A percentile compares a stretch with the other conserved stretches of the same genome.
These are phyloP conservation scores for Malurus alboscapulatus DNA, from an alignment of 2,113 vertebrate genomes.

Conservation along the genomic window DNA sequence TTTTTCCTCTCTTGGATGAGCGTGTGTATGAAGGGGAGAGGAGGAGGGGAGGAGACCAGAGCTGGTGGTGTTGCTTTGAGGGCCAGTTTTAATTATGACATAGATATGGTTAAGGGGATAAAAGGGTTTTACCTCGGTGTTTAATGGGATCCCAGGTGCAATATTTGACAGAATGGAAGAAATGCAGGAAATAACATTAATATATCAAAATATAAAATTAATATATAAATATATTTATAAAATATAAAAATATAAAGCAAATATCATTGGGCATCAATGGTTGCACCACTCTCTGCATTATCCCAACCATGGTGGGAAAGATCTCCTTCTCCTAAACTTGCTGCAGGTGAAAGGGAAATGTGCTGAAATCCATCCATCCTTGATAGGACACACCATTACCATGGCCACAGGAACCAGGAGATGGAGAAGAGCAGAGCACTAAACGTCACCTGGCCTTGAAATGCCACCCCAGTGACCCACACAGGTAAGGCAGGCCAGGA, in stretches of 20 bases:
- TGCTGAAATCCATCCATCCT: rapidly evolving
- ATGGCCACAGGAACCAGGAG: neutral
- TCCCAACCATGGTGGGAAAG: rapidly evolving
- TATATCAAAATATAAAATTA: too few relatives aligned
- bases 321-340: neutral
- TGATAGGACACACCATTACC: neutral
- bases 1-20: neutral
- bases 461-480: rapidly evolving
- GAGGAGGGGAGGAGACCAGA: neutral
- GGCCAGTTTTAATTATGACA: too few relatives aligned
- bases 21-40: neutral
- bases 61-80: too few relatives aligned
- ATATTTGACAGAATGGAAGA: too few relatives aligned
- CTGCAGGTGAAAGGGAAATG: neutral
- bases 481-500: neutral
- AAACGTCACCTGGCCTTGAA: neutral
- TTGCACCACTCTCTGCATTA: rapidly evolving
- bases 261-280: too few relatives aligned
- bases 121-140: too few relatives aligned
- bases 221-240: too few relatives aligned
- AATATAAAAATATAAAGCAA: too few relatives aligned
- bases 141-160: too few relatives aligned
- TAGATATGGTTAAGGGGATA: too few relatives aligned
- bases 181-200: too few relatives aligned
- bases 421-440: neutral